phyloP scores from a whole-genome alignment of 2,888 invertebrate species.

The Diaprepes abbreviatus region DNA sequence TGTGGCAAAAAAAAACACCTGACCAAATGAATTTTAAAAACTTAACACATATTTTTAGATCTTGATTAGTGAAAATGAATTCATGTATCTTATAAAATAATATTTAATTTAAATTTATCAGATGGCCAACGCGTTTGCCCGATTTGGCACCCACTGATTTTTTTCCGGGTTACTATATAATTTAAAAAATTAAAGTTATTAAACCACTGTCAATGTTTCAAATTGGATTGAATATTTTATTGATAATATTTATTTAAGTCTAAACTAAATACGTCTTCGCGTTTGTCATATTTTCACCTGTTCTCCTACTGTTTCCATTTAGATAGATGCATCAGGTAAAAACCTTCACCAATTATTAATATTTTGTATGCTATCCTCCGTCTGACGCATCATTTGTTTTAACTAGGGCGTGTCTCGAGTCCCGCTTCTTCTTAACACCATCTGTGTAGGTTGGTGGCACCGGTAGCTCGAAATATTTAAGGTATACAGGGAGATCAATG shows the following conservation, averaged over 20 bases:
- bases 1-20: background rate
- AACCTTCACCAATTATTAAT: conserved; percentile 39
- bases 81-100: too few relatives aligned
- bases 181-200: background rate
- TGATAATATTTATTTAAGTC: too few relatives aligned
- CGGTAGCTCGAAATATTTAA: conserved; percentile 14
- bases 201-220: too few relatives aligned
- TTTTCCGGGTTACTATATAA: background rate
- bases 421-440: conserved; percentile 42
- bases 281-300: conserved; percentile 13
- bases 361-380: conserved; percentile 44
- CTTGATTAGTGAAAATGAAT: too few relatives aligned
- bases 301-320: conserved; percentile 30
- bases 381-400: conserved; percentile 51
- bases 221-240: too few relatives aligned
- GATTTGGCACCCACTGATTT: too few relatives aligned
- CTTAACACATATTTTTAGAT: background rate
- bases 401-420: conserved; percentile 42
- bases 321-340: conserved; percentile 14
- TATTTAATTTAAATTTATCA: too few relatives aligned
- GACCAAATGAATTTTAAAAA: background rate
- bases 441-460: conserved; percentile 36
- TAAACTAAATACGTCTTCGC: background rate
- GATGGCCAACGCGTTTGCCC: too few relatives aligned
- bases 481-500: background rate